These are phyloP conservation scores for Anguilla megastoma DNA, from an alignment of 2,797 vertebrate species.

Conservation along the genomic window DNA sequence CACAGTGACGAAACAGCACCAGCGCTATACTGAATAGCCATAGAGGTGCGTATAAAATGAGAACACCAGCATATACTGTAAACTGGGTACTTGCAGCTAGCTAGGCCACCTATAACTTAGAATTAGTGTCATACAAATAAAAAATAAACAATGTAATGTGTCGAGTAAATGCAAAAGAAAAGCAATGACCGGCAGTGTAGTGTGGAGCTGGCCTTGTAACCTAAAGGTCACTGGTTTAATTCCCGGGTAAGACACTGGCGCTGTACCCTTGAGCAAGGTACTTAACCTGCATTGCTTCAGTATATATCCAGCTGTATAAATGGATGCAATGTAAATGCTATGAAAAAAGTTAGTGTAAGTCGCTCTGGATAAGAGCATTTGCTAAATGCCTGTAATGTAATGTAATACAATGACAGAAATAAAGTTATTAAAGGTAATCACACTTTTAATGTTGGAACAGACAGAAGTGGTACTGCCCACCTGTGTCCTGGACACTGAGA, in stretches of 20 bases:
- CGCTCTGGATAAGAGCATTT: no score
- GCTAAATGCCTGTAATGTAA: no score
- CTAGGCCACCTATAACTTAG: not conserved
- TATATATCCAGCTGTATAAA: no score
- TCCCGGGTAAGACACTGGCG: no score
- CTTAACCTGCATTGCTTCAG: no score
- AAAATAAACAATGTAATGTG: not conserved
- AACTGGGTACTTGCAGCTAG: constrained; percentile 4
- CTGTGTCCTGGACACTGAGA: constrained; percentile 70
- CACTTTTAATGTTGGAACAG: not conserved
- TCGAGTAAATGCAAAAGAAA: constrained; percentile 2
- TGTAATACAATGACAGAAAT: not conserved
- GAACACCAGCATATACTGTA: not conserved
- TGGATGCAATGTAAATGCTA: no score
- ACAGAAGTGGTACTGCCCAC: constrained; percentile 57
- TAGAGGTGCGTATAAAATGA: constrained; percentile 22
- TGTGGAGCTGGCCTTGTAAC: no score
- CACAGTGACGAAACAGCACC: not conserved
- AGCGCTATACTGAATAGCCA: not conserved
- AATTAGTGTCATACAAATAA: not conserved
- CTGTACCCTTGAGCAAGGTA: no score
- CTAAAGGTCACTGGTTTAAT: no score
- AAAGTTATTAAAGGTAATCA: not conserved
- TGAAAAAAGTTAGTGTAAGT: no score
- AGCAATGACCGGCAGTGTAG: not conserved